Base-by-base conservation (phyloP, 2,113 vertebrate genomes). In the Sisor rabdophorus region DNA sequence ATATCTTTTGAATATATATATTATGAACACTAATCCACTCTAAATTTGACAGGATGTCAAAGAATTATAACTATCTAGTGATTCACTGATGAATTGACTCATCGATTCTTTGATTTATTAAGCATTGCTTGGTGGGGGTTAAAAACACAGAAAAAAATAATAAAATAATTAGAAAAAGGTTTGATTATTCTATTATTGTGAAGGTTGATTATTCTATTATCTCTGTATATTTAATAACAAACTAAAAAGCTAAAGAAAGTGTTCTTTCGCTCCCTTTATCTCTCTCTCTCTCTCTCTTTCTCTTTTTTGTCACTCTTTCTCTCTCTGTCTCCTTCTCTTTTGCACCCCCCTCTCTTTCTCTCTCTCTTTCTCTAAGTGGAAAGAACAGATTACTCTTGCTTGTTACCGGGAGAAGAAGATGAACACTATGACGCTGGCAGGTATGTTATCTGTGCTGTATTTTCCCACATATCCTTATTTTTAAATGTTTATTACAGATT, bases 391-490 rank as follows among this genome's bases (percentile, higher is more conserved):
- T 40, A 30, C 55, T 30, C 5, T 12, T 75, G 54, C 48, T 65
- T 65, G 32, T 6, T 64, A 6, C 20, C 17, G 53, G 17, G 50
- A 61, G 32, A 20, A 36, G 9, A 63, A n/a, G 9, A 61, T 48
- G n/a, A 84, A 84, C 82, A 91, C 84, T 68, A 92, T 93, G 92
- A 93, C 89, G 32, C 87, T 92, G 81, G 90, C 90, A 90, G 92
- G 92, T 93, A 90, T 84, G 80, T 53, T 30, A 40, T 11, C 24
- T 50, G 17, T n/a, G 22, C 15, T 26, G 15, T 3, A 26, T 19
- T 50, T 12, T 40, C 44, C 61, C 7, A 15, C 36, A 65, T 19
- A 20, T 56, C 40, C 17, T 48, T 36, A 36, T 2, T 2, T 36
- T 36, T 36, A 3, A 36, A n/a, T 17, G 3, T 50, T 73, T 19